phyloP scores from a whole-genome alignment of 2,113 vertebrate species.

The Calidris pygmaea region DNA sequence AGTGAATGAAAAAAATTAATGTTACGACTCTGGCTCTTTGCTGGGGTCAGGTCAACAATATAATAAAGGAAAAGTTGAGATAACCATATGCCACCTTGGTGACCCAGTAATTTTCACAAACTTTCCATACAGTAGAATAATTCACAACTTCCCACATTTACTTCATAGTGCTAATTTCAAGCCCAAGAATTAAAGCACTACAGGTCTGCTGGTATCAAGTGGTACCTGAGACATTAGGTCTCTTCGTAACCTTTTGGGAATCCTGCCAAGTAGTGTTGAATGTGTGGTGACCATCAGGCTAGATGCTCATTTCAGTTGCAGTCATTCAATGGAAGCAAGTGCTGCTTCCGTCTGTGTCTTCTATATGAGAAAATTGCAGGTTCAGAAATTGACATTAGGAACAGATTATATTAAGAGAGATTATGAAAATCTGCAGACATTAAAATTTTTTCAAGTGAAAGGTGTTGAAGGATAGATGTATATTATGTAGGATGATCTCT shows the following conservation, averaged over 20 bases:
- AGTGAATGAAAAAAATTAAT: background rate
- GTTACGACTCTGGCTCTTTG: background rate
- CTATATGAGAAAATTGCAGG: background rate
- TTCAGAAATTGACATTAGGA: background rate
- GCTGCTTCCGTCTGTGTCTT: background rate
- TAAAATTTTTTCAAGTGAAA: background rate
- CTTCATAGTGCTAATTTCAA: constrained; percentile 39
- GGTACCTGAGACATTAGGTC: background rate
- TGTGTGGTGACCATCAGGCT: background rate
- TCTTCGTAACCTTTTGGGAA: constrained; percentile 24
- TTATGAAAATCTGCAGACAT: background rate
- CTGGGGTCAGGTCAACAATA: background rate
- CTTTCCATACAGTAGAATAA: background rate
- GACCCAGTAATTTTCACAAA: background rate
- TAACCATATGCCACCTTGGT: background rate
- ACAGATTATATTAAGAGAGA: background rate
- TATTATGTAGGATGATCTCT: background rate
- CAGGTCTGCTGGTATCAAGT: background rate
- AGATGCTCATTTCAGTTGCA: background rate
- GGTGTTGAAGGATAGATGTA: background rate
- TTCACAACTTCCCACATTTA: background rate
- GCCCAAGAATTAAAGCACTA: background rate
- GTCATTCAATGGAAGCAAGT: background rate
- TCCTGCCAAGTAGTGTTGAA: constrained; percentile 33
- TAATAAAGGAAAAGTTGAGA: background rate